These are phyloP conservation scores for Nasalis larvatus DNA, from an alignment of 2,113 vertebrate genomes.

Conservation along the genomic window DNA sequence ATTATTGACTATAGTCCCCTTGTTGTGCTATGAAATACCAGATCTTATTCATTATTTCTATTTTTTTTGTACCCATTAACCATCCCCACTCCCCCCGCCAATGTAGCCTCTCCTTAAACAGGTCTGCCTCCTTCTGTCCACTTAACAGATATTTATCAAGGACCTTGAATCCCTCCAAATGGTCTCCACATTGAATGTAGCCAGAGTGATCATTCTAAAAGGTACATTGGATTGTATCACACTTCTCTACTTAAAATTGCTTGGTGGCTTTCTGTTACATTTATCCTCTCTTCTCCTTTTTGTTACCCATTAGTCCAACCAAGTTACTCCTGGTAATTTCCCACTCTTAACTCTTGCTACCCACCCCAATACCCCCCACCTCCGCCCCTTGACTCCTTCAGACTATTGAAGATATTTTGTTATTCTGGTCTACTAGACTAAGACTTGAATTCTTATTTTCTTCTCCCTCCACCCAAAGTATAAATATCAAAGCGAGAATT, in stretches of 20 bases:
- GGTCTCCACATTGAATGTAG: not conserved
- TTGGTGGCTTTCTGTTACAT: not conserved
- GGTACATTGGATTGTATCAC: not conserved
- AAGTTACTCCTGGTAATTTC: not conserved
- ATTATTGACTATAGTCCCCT: too few species aligned
- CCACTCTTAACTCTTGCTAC: not conserved
- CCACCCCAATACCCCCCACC: too few species aligned
- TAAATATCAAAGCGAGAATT: not conserved
- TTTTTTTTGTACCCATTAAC: too few species aligned
- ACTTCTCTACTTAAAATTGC: not conserved
- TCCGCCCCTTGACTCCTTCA: not conserved
- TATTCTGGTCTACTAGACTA: not conserved
- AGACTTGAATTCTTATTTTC: not conserved
- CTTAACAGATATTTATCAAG: not conserved
- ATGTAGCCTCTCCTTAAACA: not conserved
- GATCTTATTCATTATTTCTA: too few species aligned
- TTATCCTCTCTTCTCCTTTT: not conserved
- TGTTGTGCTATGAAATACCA: too few species aligned
- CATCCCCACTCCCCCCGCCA: too few species aligned
- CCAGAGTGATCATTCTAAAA: not conserved
- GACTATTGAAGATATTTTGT: not conserved
- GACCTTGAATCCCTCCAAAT: not conserved
- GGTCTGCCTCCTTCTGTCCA: not conserved
- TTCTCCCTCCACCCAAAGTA: not conserved
- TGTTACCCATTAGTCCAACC: fast-evolving